Evolutionary conservation across 2,888 invertebrate species (phyloP).

Genomic region (Dynastes maya): DNA sequence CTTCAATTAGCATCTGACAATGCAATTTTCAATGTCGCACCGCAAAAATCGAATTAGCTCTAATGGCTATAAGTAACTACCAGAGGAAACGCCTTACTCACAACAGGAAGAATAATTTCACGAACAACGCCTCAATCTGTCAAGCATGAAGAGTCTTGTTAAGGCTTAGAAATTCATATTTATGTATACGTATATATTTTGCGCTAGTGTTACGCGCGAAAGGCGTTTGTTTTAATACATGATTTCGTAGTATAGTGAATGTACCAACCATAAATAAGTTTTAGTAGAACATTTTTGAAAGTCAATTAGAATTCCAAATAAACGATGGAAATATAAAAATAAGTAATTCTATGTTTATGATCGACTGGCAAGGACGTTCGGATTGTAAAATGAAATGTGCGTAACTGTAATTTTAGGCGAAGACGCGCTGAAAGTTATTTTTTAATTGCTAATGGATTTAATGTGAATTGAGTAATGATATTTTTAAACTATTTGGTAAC

Average conservation of each 20-base stretch:
- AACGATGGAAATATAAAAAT: neutral
- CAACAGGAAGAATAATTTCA: slow-evolving; percentile 42
- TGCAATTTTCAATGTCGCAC: neutral
- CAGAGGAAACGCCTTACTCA: slow-evolving; percentile 39
- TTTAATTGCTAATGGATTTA: neutral
- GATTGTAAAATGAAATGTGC: neutral
- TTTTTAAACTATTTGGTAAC: neutral
- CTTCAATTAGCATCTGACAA: slow-evolving; percentile 2
- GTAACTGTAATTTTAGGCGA: no score
- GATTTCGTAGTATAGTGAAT: neutral
- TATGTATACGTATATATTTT: neutral
- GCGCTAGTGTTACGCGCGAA: no score
- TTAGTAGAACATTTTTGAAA: slow-evolving; percentile 4
- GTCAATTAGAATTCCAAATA: slow-evolving; percentile 10
- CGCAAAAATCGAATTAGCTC: neutral
- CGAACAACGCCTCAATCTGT: slow-evolving; percentile 27
- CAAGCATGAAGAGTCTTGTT: slow-evolving; percentile 34
- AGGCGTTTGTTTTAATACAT: no score
- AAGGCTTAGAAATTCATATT: slow-evolving; percentile 12
- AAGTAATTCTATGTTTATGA: neutral
- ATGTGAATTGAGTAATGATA: neutral
- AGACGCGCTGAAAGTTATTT: no score
- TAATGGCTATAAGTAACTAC: neutral
- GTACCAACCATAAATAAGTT: slow-evolving; percentile 2
- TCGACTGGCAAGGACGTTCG: neutral